A percentile compares a stretch with the other conserved stretches of the same genome.
Evolutionary conservation across 2,797 vertebrate genomes (phyloP).

Genomic region (Spheniscus humboldti): DNA sequence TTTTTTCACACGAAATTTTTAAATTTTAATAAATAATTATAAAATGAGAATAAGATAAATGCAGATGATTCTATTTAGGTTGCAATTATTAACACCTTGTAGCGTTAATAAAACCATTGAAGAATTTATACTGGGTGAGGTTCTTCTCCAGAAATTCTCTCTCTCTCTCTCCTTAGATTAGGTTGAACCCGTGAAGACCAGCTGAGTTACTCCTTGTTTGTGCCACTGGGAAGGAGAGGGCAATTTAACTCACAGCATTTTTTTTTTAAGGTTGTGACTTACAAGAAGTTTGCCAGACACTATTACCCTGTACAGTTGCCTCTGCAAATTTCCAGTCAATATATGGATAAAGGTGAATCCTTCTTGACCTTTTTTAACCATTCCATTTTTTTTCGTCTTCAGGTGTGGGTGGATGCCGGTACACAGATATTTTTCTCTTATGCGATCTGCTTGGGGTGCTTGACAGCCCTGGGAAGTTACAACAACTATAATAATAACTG

Average conservation of each 20-base stretch:
- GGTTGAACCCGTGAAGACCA: not conserved
- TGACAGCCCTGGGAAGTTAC: constrained; percentile 97
- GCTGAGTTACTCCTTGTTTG: not conserved
- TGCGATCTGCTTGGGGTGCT: constrained; percentile 95
- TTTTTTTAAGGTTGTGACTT: not conserved
- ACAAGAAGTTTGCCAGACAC: not conserved
- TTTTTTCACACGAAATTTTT: not conserved
- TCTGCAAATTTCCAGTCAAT: not conserved
- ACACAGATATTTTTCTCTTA: constrained; percentile 99
- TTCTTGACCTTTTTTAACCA: not conserved
- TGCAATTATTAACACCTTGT: not conserved
- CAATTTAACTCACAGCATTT: not conserved
- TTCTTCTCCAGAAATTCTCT: not conserved
- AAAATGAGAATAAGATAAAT: not conserved
- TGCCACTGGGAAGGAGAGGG: not conserved
- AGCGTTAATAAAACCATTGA: not conserved
- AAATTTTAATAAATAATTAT: not conserved
- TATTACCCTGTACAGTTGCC: not conserved
- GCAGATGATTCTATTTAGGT: not conserved
- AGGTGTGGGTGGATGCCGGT: constrained; percentile 99
- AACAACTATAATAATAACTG: constrained; percentile 98
- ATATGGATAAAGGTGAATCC: not conserved
- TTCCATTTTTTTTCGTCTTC: not conserved
- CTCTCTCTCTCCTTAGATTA: not conserved
- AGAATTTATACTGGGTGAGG: not conserved